phyloP scores from a whole-genome alignment of 2,797 vertebrate species.

The Eulemur rubriventer region DNA sequence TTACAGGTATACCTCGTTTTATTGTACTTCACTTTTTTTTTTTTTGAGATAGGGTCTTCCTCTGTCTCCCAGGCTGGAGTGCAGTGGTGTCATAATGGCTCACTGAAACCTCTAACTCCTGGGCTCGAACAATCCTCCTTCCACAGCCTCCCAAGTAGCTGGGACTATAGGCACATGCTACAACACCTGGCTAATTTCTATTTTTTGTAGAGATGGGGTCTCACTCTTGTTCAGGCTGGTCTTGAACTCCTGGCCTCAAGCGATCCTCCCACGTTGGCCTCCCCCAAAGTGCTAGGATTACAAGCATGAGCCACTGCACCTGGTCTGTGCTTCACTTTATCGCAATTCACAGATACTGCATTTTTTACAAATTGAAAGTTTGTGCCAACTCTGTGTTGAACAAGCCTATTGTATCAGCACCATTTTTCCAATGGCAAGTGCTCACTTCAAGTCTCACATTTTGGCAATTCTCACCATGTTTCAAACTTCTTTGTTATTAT shows the following conservation, averaged over 20 bases:
- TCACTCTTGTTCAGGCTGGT: not conserved
- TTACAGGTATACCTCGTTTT: not conserved
- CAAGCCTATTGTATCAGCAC: not conserved
- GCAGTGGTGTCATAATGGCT: not conserved
- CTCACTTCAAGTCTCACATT: not conserved
- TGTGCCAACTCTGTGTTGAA: not conserved
- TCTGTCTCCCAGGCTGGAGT: not conserved
- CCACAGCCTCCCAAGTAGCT: not conserved
- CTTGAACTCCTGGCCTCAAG: not conserved
- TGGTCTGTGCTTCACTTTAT: not conserved
- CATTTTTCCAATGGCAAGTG: not conserved
- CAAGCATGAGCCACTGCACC: not conserved
- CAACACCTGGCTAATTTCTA: not conserved
- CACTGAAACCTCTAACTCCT: not conserved
- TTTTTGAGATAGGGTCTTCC: not conserved
- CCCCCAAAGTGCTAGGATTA: too few relatives aligned
- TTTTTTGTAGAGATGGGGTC: not conserved
- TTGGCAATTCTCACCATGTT: not conserved
- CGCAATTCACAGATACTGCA: not conserved
- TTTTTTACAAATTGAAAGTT: not conserved
- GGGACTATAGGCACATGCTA: not conserved
- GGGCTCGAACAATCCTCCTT: not conserved
- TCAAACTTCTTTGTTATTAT: not conserved
- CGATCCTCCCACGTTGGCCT: not conserved
- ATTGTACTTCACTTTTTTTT: not conserved